These are phyloP conservation scores for Auanema sp. DNA, from an alignment of 2,888 invertebrate genomes.

Conservation along the genomic window DNA sequence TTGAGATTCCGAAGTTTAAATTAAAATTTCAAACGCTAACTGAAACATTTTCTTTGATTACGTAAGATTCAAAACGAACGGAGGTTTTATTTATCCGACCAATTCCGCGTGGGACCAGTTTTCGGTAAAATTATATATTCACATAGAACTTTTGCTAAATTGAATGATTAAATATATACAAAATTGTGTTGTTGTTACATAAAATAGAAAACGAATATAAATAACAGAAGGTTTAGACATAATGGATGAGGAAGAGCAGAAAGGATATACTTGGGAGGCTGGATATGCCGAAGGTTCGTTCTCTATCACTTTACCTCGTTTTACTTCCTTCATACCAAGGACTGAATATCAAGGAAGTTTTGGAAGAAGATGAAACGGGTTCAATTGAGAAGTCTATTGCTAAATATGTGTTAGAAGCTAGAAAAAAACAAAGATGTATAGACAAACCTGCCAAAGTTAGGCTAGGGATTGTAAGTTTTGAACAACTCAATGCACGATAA, in stretches of 20 bases:
- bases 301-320: neutral
- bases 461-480: constrained; percentile 76
- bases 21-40: too few species aligned
- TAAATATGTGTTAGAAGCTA: constrained; percentile 86
- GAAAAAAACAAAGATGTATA: constrained; percentile 70
- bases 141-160: too few species aligned
- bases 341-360: constrained; percentile 75
- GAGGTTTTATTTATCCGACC: too few species aligned
- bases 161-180: too few species aligned
- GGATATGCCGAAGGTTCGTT: constrained; percentile 67
- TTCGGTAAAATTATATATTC: too few species aligned
- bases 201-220: too few species aligned
- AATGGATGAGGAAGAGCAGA: constrained; percentile 51
- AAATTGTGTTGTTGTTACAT: too few species aligned
- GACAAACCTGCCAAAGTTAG: constrained; percentile 74
- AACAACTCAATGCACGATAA: neutral
- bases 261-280: constrained; percentile 68
- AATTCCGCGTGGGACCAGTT: too few species aligned
- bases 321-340: constrained; percentile 30
- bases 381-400: constrained; percentile 85
- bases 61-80: too few species aligned
- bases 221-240: neutral
- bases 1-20: too few species aligned
- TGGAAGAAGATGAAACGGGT: constrained; percentile 93
- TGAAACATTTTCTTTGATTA: too few species aligned